These are phyloP conservation scores for Cyclophora punctaria DNA, from an alignment of 2,888 invertebrate species.

Conservation along the genomic window DNA sequence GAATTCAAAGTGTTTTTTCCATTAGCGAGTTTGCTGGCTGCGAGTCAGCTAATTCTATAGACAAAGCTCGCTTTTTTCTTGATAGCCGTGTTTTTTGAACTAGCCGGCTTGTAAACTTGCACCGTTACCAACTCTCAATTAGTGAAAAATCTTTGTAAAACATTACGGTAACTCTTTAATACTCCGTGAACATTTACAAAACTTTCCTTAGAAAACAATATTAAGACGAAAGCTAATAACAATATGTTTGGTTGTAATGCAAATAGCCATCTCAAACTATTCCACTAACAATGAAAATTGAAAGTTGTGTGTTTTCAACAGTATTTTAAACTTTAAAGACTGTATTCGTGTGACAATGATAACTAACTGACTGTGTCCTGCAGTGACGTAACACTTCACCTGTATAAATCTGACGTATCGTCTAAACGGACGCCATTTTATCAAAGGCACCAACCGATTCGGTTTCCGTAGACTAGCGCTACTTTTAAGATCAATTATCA, in stretches of 20 bases:
- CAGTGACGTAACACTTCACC: conserved; percentile 65
- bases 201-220: neutral
- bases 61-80: no score
- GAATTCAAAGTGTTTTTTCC: no score
- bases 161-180: neutral
- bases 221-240: conserved; percentile 1
- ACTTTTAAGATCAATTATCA: conserved; percentile 36
- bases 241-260: conserved; percentile 7
- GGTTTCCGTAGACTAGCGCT: conserved; percentile 21
- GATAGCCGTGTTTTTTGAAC: no score
- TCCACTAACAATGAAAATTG: conserved; percentile 10
- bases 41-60: no score
- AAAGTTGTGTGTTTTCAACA: conserved; percentile 5
- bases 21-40: no score
- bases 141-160: neutral
- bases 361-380: conserved; percentile 44
- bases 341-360: conserved; percentile 28
- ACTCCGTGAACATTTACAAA: no score
- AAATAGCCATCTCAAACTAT: conserved; percentile 1
- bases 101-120: no score
- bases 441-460: conserved; percentile 29
- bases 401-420: conserved; percentile 58
- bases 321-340: neutral
- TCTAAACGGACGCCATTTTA: conserved; percentile 55
- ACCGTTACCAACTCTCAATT: neutral